Evolutionary conservation across 2,888 invertebrate species (phyloP).

Genomic region (Acronicta alni): DNA sequence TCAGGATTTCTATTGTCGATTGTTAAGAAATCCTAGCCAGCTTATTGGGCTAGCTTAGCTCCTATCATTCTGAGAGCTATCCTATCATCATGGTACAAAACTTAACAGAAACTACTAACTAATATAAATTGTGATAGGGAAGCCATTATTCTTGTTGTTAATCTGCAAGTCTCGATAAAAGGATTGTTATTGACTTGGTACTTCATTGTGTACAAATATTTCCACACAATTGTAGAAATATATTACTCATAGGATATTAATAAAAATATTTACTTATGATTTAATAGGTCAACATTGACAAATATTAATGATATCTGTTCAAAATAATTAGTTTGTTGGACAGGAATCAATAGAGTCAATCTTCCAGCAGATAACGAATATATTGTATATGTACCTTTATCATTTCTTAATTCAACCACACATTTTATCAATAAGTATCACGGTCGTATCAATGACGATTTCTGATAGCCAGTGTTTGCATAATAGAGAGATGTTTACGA

Average conservation of each 20-base stretch:
- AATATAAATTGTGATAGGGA: no score
- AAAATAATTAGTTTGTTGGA: conserved; percentile 17
- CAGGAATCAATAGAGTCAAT: conserved; percentile 10
- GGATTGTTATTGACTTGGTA: no score
- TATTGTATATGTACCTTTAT: conserved; percentile 37
- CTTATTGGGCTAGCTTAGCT: no score
- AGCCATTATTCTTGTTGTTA: no score
- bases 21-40: no score
- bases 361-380: conserved; percentile 38
- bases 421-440: conserved; percentile 52
- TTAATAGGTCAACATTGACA: conserved; percentile 24
- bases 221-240: no score
- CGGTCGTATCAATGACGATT: conserved; percentile 55
- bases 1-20: no score
- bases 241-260: background rate
- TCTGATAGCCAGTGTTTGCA: conserved; percentile 60
- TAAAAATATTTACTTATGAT: conserved; percentile 14
- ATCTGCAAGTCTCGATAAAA: no score
- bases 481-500: conserved; percentile 50
- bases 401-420: conserved; percentile 50
- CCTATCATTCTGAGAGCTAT: no score
- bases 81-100: no score
- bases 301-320: conserved; percentile 7
- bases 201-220: no score
- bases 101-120: no score